These are phyloP conservation scores for Micromussa lordhowensis DNA, from an alignment of 92 coral and sea anemone species.

Conservation along the genomic window DNA sequence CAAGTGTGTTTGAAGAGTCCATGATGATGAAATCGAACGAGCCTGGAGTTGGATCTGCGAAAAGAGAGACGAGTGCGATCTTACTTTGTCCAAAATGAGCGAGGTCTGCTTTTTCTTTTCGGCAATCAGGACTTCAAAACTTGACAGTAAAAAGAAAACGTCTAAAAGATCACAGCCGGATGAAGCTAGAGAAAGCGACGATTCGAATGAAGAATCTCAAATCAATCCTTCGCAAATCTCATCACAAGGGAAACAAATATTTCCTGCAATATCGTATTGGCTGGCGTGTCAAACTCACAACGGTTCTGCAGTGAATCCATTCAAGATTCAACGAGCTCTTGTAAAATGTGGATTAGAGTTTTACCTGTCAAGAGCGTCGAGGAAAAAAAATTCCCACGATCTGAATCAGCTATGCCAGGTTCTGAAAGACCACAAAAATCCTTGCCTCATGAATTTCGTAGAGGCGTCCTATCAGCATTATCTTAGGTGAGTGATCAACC, in stretches of 20 bases:
- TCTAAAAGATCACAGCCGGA: background rate
- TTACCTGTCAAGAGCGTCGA: background rate
- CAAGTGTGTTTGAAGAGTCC: background rate
- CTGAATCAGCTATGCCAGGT: conserved; percentile 4
- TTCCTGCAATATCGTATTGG: no score
- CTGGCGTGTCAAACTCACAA: background rate
- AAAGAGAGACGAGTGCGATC: conserved; percentile 8
- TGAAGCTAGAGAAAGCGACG: background rate
- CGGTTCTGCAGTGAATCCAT: background rate
- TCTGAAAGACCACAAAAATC: background rate
- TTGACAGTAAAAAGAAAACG: background rate
- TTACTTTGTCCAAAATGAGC: conserved; percentile 10
- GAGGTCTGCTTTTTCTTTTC: conserved; percentile 21
- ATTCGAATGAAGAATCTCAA: background rate
- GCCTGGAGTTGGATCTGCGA: conserved; percentile 23
- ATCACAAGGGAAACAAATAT: background rate
- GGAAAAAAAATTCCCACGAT: background rate
- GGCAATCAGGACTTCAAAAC: conserved; percentile 1
- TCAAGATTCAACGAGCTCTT: conserved; percentile 1
- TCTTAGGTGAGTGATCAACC: background rate
- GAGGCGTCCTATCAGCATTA: conserved; percentile 5
- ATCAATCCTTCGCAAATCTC: conserved; percentile 2
- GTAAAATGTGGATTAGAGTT: background rate
- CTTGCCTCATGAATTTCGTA: background rate
- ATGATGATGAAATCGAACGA: background rate